Conservation (phyloP, 2,888 invertebrate genomes). For the Stegana nigrithorax region DNA sequence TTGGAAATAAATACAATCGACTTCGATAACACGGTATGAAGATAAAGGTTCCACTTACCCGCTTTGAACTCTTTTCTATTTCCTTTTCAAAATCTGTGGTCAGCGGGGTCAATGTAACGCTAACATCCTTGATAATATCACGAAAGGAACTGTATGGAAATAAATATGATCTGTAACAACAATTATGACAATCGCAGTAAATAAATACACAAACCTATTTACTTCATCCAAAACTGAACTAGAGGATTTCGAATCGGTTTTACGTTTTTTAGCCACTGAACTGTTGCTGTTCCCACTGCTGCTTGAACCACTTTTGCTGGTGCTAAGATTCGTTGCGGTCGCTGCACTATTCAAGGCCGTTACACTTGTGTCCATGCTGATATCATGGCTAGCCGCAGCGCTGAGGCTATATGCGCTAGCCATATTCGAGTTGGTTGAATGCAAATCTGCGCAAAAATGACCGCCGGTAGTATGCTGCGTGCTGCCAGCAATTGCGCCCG, state of each 20-base stretch:
- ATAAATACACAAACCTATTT: slow-evolving; percentile 17
- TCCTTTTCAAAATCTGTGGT: slow-evolving; percentile 64
- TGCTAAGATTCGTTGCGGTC: slow-evolving; percentile 37
- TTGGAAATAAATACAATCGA: too few relatives aligned
- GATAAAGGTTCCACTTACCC: slow-evolving; percentile 62
- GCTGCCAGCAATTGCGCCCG: neutral
- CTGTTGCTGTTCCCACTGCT: slow-evolving; percentile 29
- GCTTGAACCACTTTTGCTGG: slow-evolving; percentile 21
- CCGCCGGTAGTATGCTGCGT: slow-evolving; percentile 2
- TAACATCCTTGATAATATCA: slow-evolving; percentile 67
- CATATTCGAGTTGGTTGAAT: slow-evolving; percentile 25
- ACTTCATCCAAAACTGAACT: slow-evolving; percentile 52
- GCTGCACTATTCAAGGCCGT: neutral
- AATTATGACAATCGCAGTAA: too few relatives aligned
- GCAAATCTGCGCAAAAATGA: slow-evolving; percentile 36
- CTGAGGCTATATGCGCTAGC: slow-evolving; percentile 24
- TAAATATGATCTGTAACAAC: too few relatives aligned
- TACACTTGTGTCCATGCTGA: neutral
- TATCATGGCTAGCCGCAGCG: slow-evolving; percentile 11
- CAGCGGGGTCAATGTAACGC: slow-evolving; percentile 65
- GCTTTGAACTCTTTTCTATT: slow-evolving; percentile 64
- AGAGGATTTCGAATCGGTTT: slow-evolving; percentile 57
- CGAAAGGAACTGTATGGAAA: slow-evolving; percentile 56
- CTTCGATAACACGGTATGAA: too few relatives aligned
- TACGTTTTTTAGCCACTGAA: slow-evolving; percentile 63